Base-by-base conservation (phyloP, 2,797 vertebrate species). In the Esox lucius region DNA sequence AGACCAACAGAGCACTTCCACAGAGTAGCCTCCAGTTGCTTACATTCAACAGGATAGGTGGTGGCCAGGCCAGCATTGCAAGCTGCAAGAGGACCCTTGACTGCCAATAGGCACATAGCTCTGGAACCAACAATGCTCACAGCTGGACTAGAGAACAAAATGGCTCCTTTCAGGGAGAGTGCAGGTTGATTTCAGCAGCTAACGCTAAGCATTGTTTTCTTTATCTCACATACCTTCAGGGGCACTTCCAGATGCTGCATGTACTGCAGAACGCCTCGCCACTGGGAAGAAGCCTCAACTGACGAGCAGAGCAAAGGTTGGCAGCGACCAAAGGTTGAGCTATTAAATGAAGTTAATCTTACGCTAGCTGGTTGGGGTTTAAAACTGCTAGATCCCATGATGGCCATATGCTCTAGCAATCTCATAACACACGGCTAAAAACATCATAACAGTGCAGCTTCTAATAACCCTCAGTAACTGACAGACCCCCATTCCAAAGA, bases 341-440 rank as follows among this genome's bases (percentile, higher is more conserved):
- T 86, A 87, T 92, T 90, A 90, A 87, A 82, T 74, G 62, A 48
- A 72, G 91, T 92, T 93, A 92, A 93, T 92, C 74, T 91, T 91
- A 85, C 67, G 83, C 90, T 72, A 89, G 51, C 73, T 42, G 56
- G 73, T 74, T 64, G 79, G 35, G 28, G 9, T 11, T 28, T 53
- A 51, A 49, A 26, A 75, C 51, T 12, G 31, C 8, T 74, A 66
- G 72, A 88, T 80, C 91, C 81, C 66, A 87, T 93, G 91, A 92
- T 87, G 84, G 80, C 73, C 75, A 82, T 79, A 75, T 78, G 64
- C 82, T 82, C 78, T 80, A 72, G 70, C 49, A 65, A 33, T 12
- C 56, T 61, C 56, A 49, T 68, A 75, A 49, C 64, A 56, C 39
- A 73, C 6, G 39, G 24, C 35, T 15, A 17, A 15, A 9, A 2